Evolutionary conservation across 2,113 vertebrate species (phyloP).

Genomic region (Brachirus orientalis): DNA sequence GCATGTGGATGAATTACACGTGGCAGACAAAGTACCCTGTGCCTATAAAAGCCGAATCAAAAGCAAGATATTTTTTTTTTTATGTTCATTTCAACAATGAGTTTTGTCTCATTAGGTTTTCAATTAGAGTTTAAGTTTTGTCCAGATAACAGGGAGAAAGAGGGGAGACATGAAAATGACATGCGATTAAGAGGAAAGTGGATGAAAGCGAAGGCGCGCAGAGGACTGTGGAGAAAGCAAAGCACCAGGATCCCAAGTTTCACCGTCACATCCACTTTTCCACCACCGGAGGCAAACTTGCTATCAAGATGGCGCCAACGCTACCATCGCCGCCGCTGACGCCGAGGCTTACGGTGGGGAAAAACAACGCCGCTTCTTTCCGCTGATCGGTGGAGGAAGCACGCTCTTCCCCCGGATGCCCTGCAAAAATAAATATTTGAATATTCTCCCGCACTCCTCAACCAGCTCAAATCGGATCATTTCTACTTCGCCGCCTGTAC

Average conservation of each 20-base stretch:
- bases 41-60: constrained; percentile 34
- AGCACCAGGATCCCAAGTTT: constrained; percentile 46
- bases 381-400: constrained; percentile 74
- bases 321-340: constrained; percentile 2
- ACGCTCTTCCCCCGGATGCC: constrained; percentile 67
- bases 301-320: constrained; percentile 68
- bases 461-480: constrained; percentile 87
- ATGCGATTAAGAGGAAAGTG: neutral
- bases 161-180: neutral
- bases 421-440: constrained; percentile 86
- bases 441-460: constrained; percentile 83
- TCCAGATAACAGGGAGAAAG: constrained; percentile 25
- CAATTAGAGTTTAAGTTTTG: constrained; percentile 23
- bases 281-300: constrained; percentile 80
- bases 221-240: constrained; percentile 44
- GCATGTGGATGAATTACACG: constrained; percentile 20
- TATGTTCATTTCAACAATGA: constrained; percentile 1
- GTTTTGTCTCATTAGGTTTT: constrained; percentile 32
- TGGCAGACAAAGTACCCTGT: constrained; percentile 15
- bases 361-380: constrained; percentile 58
- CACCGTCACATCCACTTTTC: constrained; percentile 72
- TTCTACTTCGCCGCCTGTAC: constrained; percentile 79
- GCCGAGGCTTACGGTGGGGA: constrained; percentile 46
- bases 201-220: constrained; percentile 18
- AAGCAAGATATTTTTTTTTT: constrained; percentile 33